Base-by-base conservation (phyloP, 2,888 invertebrate genomes). In the Parasteatoda lunata region DNA sequence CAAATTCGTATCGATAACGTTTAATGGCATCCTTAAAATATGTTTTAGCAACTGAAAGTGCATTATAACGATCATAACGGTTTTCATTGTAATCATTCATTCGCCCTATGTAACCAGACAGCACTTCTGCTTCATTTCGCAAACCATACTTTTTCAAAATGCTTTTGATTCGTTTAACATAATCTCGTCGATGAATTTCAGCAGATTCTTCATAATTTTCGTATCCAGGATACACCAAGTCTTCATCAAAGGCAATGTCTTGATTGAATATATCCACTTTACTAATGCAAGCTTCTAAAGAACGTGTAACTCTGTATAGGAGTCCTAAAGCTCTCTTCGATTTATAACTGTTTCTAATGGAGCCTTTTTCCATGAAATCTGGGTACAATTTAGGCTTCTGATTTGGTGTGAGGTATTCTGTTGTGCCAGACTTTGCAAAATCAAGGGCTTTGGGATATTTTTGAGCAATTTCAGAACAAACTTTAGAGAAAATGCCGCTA, bases 321-420 rank as follows among this genome's bases (percentile, higher is more conserved):
- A 78, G 77, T 9, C 90, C 90, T 13, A 90, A 83, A 64, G 89
- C 72, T 48, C 85, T 86, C 51, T 65, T 79, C 5, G 90, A 90
- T 72, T 84, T 80, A 81, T 90, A 90, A 30, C 81, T 82, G 54
- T 85, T 87, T 30, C 88, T 88, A 52, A 70, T n/a, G 4, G 76
- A 64, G 15, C 79, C 83, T 65, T 89, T 90, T 54, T 89, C 88
- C 90, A 90, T 90, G 78, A 90, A 90, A 73, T 90, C 90, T 5
- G 90, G 90, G 75, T 88, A 90, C 7, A 77, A 13, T 30, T 84
- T 84, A 11, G 89, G 88, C 51, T 69, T 88, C 71, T 89, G 88
- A 45, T 85, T 68, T 48, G 81, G 49, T 7, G 65, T 66, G 13
- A 89, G 64, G 65, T 77, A 68, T 13, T 81, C 76, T 49, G 88